Percentiles rank a stretch among this genome's conserved stretches.
These are phyloP conservation scores for Ellobium chinense DNA, from an alignment of 2,888 invertebrate species.

Conservation along the genomic window DNA sequence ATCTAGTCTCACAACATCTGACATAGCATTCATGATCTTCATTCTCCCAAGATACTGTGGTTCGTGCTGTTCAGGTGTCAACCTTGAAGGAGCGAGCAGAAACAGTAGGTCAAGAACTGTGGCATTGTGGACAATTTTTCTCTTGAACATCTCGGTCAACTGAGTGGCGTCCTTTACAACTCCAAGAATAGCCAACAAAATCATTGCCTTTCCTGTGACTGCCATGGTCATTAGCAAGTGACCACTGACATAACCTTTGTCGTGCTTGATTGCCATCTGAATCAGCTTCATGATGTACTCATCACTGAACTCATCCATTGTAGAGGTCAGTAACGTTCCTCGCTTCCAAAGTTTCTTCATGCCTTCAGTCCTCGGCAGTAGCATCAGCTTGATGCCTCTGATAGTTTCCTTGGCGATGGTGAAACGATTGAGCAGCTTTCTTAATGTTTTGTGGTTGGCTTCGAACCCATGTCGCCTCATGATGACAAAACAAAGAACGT, in stretches of 20 bases:
- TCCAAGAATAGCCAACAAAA: constrained; percentile 21
- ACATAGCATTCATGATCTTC: constrained; percentile 19
- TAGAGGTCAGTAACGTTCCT: constrained; percentile 1
- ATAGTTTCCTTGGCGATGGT: constrained; percentile 25
- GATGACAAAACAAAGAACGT: constrained; percentile 17
- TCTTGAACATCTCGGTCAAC: constrained; percentile 18
- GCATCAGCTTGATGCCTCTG: constrained; percentile 22
- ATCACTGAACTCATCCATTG: background rate
- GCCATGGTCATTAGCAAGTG: constrained; percentile 27
- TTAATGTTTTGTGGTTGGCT: constrained; percentile 25
- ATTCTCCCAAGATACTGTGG: constrained; percentile 22
- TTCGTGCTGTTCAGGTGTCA: background rate
- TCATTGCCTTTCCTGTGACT: constrained; percentile 15
- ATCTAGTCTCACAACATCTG: constrained; percentile 4
- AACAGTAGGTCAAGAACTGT: constrained; percentile 43
- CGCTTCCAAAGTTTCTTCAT: constrained; percentile 2
- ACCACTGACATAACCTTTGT: constrained; percentile 14
- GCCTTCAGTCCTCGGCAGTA: constrained; percentile 4
- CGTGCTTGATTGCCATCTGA: constrained; percentile 17
- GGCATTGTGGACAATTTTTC: constrained; percentile 31
- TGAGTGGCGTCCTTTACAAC: background rate
- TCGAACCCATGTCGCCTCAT: constrained; percentile 11
- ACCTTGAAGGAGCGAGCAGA: constrained; percentile 24
- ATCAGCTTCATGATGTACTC: background rate
- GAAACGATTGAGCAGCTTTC: constrained; percentile 15